Evolutionary conservation across 2,113 vertebrate genomes (phyloP).

Genomic region (Rhinolophus sinicus): DNA sequence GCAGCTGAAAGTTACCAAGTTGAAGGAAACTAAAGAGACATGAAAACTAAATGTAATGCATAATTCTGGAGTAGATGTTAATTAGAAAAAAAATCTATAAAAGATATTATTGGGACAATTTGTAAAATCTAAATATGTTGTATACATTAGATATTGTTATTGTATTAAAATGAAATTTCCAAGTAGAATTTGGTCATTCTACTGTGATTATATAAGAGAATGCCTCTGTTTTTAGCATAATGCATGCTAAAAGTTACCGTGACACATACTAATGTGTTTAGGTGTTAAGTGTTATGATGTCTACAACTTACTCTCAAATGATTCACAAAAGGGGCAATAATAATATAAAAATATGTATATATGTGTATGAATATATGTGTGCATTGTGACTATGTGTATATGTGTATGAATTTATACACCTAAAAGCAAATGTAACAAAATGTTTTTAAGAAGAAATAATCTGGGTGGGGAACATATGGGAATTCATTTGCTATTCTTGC

Average conservation of each 20-base stretch:
- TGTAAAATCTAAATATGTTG: neutral
- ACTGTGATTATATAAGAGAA: neutral
- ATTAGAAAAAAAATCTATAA: neutral
- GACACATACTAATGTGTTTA: neutral
- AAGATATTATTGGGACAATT: neutral
- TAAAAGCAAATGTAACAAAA: neutral
- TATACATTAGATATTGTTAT: neutral
- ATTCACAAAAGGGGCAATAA: neutral
- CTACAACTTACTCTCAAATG: neutral
- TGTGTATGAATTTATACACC: neutral
- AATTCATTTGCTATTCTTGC: neutral
- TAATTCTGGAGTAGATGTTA: neutral
- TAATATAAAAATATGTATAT: neutral
- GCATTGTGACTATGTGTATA: neutral
- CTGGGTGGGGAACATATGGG: neutral
- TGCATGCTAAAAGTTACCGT: neutral
- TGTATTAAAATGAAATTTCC: neutral
- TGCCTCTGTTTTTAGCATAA: neutral
- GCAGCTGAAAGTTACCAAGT: neutral
- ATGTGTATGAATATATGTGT: neutral
- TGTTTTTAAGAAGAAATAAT: neutral
- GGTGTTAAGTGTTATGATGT: neutral
- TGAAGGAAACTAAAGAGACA: neutral
- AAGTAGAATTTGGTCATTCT: neutral
- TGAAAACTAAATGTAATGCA: neutral